Base-by-base conservation (phyloP, 1,140 invertebrate species). In the Sycophila sp. region DNA sequence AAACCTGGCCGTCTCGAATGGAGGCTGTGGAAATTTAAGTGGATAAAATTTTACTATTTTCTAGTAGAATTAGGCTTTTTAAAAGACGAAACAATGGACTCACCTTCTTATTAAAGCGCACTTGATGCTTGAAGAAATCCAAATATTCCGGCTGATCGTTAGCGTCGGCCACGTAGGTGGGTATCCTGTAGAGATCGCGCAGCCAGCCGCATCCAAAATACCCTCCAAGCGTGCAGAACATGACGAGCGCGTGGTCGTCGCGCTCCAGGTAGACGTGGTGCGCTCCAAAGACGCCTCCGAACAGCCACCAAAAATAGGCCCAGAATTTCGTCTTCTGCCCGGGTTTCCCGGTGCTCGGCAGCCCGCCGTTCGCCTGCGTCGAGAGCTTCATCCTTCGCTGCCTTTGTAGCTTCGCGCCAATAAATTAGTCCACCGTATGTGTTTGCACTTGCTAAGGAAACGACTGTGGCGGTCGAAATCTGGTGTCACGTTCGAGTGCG, bases 181-280 rank as follows among this genome's bases (percentile, higher is more conserved):
- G 94, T 62, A 99, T 93, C 62, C 90, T 89, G 75, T 94, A 96
- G 1, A 97, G 78, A 80, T 99, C 97, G 19, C 92, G 86, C 0
- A 98, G 73, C 93, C 95, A 97, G 3, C 96, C 96, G 10, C 94
- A 77, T 4, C 94, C 94, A 76, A 92, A 88, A 77, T 94, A 95
- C 4, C 96, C 96, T 15, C 95, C 96, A 10, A 95, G 85, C 2
- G 94, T 94, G 53, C 90, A 91, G 88, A 93, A 94, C 90, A 94
- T 96, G 0, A 97, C 86, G 78, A 98, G 94, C 0, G 94, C 96
- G 78, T 99, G 96, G n/a, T 91, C 88, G 82, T 98, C 95, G 64
- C 96, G 86, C 49, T 90, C 89, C 47, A 98, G 86, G 82, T 98
- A 98, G 77, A 98, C 90, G 81, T 98, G 95, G 86, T 99, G 97